phyloP scores from a whole-genome alignment of 2,113 vertebrate species.

The Alethe castanea region DNA sequence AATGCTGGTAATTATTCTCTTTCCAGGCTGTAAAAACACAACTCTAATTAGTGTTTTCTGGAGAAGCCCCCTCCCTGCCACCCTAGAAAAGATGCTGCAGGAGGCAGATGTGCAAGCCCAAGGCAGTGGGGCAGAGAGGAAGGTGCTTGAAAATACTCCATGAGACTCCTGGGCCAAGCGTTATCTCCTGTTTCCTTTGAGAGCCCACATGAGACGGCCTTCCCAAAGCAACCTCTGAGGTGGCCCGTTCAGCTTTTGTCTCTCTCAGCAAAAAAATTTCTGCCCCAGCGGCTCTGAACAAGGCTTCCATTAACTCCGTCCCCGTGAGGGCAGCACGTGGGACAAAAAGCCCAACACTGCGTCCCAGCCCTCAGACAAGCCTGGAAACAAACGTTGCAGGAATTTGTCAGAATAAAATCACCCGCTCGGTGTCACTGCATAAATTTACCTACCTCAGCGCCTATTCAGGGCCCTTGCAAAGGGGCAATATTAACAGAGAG shows the following conservation, averaged over 20 bases:
- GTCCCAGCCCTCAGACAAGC: constrained; percentile 94
- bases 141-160: background rate
- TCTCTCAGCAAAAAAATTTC: constrained; percentile 84
- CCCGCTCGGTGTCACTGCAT: constrained; percentile 97
- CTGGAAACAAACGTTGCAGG: constrained; percentile 95
- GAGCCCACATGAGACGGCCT: constrained; percentile 74
- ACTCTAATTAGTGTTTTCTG: constrained; percentile 34
- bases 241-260: constrained; percentile 87
- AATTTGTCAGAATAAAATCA: constrained; percentile 94
- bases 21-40: constrained; percentile 67
- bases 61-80: background rate
- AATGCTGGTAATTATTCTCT: background rate
- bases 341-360: constrained; percentile 90
- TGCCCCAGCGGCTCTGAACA: constrained; percentile 89
- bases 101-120: constrained; percentile 66
- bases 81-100: background rate
- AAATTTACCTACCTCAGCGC: constrained; percentile 98
- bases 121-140: background rate
- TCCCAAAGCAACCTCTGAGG: constrained; percentile 80
- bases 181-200: constrained; percentile 79
- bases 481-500: constrained; percentile 80
- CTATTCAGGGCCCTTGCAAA: constrained; percentile 81
- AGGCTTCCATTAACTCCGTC: constrained; percentile 96
- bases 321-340: constrained; percentile 83
- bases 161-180: constrained; percentile 47